phyloP scores from a whole-genome alignment of 2,888 invertebrate genomes.

The Elegia similella region DNA sequence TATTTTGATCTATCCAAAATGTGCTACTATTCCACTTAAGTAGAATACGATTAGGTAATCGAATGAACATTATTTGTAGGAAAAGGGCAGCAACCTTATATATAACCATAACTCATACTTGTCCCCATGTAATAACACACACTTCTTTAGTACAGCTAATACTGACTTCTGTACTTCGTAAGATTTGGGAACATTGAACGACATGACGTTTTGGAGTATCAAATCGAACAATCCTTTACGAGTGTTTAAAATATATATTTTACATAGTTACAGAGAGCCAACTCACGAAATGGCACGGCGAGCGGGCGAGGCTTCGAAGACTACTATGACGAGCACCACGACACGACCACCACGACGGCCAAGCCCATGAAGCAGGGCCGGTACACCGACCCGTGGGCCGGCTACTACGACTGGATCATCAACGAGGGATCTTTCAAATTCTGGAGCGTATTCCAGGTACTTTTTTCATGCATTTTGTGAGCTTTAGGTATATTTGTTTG shows the following conservation, averaged over 20 bases:
- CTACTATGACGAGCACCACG: slow-evolving; percentile 70
- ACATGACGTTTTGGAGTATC: neutral
- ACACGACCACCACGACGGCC: slow-evolving; percentile 60
- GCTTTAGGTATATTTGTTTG: too few relatives aligned
- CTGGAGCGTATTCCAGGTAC: slow-evolving; percentile 93
- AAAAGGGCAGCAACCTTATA: too few relatives aligned
- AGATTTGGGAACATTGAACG: neutral
- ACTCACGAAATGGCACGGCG: slow-evolving; percentile 37
- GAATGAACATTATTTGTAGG: too few relatives aligned
- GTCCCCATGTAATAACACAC: too few relatives aligned
- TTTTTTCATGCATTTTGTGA: slow-evolving; percentile 17
- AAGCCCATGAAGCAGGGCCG: slow-evolving; percentile 80
- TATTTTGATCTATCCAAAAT: too few relatives aligned
- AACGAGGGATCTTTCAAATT: slow-evolving; percentile 94
- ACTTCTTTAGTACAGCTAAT: too few relatives aligned
- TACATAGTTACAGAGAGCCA: slow-evolving; percentile 43
- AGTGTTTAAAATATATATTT: neutral
- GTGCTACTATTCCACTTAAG: too few relatives aligned
- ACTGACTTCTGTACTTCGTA: too few relatives aligned
- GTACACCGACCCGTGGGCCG: slow-evolving; percentile 87
- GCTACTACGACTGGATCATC: slow-evolving; percentile 93
- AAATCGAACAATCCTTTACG: neutral
- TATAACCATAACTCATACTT: too few relatives aligned
- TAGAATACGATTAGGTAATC: too few relatives aligned
- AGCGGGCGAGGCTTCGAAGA: slow-evolving; percentile 67